These are phyloP conservation scores for Ectropis grisescens DNA, from an alignment of 1,140 invertebrate genomes.

Conservation along the genomic window DNA sequence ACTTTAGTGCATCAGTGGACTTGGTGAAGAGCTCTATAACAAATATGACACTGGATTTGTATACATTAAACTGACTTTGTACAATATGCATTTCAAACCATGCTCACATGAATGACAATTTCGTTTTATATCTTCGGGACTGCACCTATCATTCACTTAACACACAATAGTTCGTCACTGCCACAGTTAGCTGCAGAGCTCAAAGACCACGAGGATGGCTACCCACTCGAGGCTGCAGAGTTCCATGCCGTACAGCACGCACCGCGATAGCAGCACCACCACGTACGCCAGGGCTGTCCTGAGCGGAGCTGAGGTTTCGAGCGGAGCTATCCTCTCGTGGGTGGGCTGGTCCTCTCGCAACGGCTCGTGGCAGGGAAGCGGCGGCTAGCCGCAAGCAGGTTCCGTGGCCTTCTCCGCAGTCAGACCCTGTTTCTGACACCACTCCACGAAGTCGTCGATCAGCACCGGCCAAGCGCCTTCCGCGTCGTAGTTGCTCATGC, in stretches of 20 bases:
- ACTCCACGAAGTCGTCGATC: slow-evolving; percentile 99
- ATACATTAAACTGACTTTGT: no score
- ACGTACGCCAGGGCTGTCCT: slow-evolving; percentile 15
- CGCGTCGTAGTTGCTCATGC: slow-evolving; percentile 98
- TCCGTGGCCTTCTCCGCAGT: slow-evolving; percentile 42
- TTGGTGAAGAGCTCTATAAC: no score
- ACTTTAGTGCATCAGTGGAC: no score
- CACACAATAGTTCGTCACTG: no score
- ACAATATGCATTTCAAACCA: no score
- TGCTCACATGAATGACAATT: no score
- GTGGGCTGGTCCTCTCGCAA: background rate
- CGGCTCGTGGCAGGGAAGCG: slow-evolving; percentile 10
- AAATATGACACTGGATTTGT: no score
- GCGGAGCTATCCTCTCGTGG: background rate
- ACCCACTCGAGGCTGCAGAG: slow-evolving; percentile 49
- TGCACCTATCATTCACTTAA: no score
- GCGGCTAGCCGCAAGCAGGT: slow-evolving; percentile 56
- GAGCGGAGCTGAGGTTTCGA: no score
- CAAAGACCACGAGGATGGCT: slow-evolving; percentile 37
- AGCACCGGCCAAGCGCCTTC: slow-evolving; percentile 99
- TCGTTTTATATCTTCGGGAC: no score
- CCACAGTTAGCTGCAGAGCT: slow-evolving; percentile 46
- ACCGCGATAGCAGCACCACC: slow-evolving; percentile 30
- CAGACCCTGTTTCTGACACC: slow-evolving; percentile 73
- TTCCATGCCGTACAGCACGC: slow-evolving; percentile 36